Evolutionary conservation across 2,113 vertebrate species (phyloP), one percentile per base, ranked within the genome.

Genomic region (Channa maculata): DNA sequence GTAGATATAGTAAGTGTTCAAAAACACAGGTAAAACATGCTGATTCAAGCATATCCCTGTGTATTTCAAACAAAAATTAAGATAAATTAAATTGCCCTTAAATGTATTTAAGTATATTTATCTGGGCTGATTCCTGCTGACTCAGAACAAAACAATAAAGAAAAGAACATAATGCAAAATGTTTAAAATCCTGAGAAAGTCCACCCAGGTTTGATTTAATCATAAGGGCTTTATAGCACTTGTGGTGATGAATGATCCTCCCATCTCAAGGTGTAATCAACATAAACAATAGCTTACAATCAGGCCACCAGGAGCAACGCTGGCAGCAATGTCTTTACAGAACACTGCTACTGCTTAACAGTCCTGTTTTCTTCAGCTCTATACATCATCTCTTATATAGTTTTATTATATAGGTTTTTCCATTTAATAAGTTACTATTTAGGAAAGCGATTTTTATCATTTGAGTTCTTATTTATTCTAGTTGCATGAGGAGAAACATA

Each of bases 181-280:
- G 57, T 65, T 65, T 55, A 50, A 83, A 85, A 50, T 33, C 44
- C 39, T 3, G 43, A 82, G 75, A 79, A 81, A 68, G 79, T 69
- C 59, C 33, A 6, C 52, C 55, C 82, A 73, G 44, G 68, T 77
- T 62, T 36, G n/a, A 48, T 76, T 72, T 81, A 86, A 85, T 85
- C 65, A 78, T 36, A 72, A 48, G 50, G 75, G 52, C 33, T 55
- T 74, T 77, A 58, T 75, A 71, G 79, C 58, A 65, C 60, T 66
- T 46, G 33, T 8, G 38, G 52, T 77, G 64, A 80, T 24, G 24
- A 24, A 80, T 70, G 66, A 83, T 65, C 43, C 64, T 72, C 60
- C 38, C 59, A 71, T 48, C 65, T 64, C 5, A 80, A 81, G 62
- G 66, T 82, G 65, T 63, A 87, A 84, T 82, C 84, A 75, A 71